Conservation (phyloP, 2,797 vertebrate species). For the Lindbergichthys nudifrons region DNA sequence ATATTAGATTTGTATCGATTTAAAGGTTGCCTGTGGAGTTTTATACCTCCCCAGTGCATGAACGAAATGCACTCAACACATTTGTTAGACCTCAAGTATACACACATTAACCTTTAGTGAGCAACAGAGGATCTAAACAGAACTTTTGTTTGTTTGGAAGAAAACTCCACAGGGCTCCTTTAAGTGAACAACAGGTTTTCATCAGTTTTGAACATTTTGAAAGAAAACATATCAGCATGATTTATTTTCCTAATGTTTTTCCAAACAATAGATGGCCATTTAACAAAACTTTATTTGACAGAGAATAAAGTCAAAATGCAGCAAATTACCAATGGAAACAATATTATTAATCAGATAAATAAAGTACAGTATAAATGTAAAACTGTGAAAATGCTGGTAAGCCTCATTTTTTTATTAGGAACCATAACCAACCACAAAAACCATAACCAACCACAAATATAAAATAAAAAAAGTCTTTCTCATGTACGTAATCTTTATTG, state of each 20-base stretch:
- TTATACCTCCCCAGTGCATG: neutral
- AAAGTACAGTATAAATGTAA: neutral
- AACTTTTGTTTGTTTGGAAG: slow-evolving; percentile 4
- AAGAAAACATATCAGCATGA: neutral
- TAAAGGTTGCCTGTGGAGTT: neutral
- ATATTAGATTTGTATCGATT: neutral
- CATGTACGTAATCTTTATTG: too few species aligned
- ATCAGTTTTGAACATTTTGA: slow-evolving; percentile 3
- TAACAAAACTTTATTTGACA: slow-evolving; percentile 27
- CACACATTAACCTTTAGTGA: neutral
- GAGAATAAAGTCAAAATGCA: slow-evolving; percentile 18
- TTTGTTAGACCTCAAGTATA: neutral
- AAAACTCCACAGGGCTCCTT: neutral
- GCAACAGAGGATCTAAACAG: neutral
- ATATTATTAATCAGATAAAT: neutral
- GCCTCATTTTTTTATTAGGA: neutral
- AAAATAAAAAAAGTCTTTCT: too few species aligned
- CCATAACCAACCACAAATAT: too few species aligned
- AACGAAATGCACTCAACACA: neutral
- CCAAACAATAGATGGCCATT: slow-evolving; percentile 34
- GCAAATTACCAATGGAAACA: slow-evolving; percentile 45
- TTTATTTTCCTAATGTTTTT: neutral
- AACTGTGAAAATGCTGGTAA: slow-evolving; percentile 13
- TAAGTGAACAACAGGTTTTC: slow-evolving; percentile 4
- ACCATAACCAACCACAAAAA: too few species aligned